A percentile compares a stretch with the other conserved stretches of the same genome.
Conservation (phyloP, 2,113 vertebrate species). For the Hyperopisus bebe region DNA sequence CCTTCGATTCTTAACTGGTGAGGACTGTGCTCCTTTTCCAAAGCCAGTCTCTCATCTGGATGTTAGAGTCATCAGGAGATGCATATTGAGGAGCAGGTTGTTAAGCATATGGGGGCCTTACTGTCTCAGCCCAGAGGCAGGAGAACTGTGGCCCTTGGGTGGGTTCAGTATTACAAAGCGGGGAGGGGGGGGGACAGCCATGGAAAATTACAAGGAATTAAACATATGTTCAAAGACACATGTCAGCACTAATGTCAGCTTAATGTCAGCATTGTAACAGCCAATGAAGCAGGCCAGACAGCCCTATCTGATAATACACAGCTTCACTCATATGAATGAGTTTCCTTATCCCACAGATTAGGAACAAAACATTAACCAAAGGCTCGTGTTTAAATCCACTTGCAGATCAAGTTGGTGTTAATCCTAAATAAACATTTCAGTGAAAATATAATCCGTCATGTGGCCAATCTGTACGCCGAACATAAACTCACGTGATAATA, state of each 20-base stretch:
- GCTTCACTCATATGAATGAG: background rate
- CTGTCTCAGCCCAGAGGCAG: conserved; percentile 8
- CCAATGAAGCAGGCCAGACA: background rate
- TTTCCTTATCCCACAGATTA: background rate
- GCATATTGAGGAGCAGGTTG: background rate
- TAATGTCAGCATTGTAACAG: background rate
- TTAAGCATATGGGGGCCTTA: conserved; percentile 9
- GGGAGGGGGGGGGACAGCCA: background rate
- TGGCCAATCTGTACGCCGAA: background rate
- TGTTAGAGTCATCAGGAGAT: background rate
- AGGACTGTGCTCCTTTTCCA: background rate
- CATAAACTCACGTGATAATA: background rate
- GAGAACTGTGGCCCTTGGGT: background rate
- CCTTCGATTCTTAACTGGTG: background rate
- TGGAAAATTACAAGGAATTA: conserved; percentile 12
- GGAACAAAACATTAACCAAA: background rate
- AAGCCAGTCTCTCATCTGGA: conserved; percentile 4
- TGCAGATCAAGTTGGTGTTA: background rate
- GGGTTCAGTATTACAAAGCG: conserved; percentile 6
- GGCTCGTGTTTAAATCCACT: background rate
- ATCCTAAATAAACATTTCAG: background rate
- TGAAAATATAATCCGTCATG: background rate
- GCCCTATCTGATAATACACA: background rate
- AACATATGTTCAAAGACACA: background rate
- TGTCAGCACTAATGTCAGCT: background rate